A percentile compares a stretch with the other conserved stretches of the same genome.
These are phyloP conservation scores for Botrylloides violaceus DNA, from an alignment of 23 tunicate genomes.

Conservation along the genomic window DNA sequence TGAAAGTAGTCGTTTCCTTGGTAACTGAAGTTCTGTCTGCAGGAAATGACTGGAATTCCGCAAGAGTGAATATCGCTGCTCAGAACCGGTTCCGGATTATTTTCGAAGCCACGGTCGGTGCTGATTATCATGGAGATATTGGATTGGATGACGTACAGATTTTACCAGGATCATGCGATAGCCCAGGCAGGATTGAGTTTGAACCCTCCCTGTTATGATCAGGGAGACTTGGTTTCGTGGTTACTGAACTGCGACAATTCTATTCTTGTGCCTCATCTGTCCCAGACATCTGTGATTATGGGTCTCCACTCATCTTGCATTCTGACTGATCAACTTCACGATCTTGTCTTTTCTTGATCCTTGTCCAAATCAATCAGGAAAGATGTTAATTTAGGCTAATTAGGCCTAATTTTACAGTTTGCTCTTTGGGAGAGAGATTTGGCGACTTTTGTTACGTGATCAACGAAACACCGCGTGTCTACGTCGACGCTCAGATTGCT, in stretches of 20 bases:
- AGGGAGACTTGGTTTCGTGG: no score
- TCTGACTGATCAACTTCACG: no score
- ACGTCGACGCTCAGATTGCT: constrained; percentile 26
- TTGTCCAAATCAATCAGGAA: no score
- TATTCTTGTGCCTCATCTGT: no score
- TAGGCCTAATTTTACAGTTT: no score
- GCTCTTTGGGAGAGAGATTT: constrained; percentile 44
- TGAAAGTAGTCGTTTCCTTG: neutral
- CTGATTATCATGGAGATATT: constrained; percentile 84
- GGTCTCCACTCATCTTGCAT: no score
- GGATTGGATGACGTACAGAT: constrained; percentile 66
- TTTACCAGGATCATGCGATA: constrained; percentile 43
- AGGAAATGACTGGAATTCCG: constrained; percentile 64
- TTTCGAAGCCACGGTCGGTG: constrained; percentile 59
- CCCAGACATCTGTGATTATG: no score
- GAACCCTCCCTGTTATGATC: no score
- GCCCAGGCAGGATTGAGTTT: no score
- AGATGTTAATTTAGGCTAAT: no score
- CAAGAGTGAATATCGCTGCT: constrained; percentile 23
- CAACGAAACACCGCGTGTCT: constrained; percentile 25
- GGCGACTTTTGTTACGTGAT: constrained; percentile 50
- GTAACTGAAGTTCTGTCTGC: neutral
- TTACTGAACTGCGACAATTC: no score
- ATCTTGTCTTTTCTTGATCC: no score
- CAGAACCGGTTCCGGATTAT: constrained; percentile 37